Percentiles rank a stretch among this genome's conserved stretches.
phyloP scores from a whole-genome alignment of 2,888 invertebrate genomes.

The Plagiodera versicolora region DNA sequence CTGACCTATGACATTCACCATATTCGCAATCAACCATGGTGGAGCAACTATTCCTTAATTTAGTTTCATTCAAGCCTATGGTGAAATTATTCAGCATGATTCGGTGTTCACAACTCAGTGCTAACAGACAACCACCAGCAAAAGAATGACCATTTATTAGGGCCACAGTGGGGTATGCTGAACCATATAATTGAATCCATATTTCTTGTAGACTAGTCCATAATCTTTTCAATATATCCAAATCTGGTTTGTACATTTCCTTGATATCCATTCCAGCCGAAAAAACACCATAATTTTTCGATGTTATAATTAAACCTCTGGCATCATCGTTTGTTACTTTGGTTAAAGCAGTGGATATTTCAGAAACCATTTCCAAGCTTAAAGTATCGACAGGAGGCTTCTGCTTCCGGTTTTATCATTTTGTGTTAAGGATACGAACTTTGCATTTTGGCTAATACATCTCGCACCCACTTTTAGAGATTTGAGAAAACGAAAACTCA shows the following conservation, averaged over 20 bases:
- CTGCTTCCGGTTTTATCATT: constrained; percentile 69
- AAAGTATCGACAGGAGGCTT: constrained; percentile 80
- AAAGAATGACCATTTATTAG: constrained; percentile 85
- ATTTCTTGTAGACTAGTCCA: constrained; percentile 79
- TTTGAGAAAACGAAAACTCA: not conserved
- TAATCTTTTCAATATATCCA: constrained; percentile 67
- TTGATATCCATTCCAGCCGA: constrained; percentile 82
- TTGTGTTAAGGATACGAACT: constrained; percentile 43
- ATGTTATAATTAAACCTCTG: constrained; percentile 77
- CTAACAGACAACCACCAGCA: constrained; percentile 80
- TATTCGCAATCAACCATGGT: constrained; percentile 68
- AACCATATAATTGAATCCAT: constrained; percentile 77
- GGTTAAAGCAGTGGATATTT: constrained; percentile 65
- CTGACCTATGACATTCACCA: constrained; percentile 65
- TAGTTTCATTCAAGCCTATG: constrained; percentile 87
- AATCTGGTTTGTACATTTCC: constrained; percentile 83
- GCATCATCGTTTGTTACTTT: constrained; percentile 68
- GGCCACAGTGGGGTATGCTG: constrained; percentile 74
- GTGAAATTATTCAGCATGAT: constrained; percentile 79
- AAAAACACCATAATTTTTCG: constrained; percentile 58
- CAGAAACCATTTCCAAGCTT: constrained; percentile 72
- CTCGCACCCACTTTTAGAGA: not conserved
- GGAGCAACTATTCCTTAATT: constrained; percentile 78
- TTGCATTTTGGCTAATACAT: not conserved
- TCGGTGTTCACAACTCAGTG: constrained; percentile 81